Evolutionary conservation across 92 coral and sea anemone genomes (phyloP).

Genomic region (Bergia sp.): DNA sequence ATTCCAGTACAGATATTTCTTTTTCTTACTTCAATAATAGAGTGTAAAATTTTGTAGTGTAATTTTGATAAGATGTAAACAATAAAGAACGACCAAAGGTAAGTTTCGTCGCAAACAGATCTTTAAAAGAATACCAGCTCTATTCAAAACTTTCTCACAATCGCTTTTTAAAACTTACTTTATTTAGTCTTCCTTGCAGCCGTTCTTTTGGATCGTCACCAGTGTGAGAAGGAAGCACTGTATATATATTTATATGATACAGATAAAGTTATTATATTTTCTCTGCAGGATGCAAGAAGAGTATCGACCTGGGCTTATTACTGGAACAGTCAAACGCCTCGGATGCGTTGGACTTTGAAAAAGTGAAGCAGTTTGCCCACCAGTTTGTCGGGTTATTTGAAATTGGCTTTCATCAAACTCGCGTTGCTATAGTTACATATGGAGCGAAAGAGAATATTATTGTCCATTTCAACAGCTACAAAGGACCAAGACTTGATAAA

Average conservation of each 20-base stretch:
- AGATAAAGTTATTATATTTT: background rate
- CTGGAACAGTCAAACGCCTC: background rate
- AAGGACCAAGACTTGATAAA: background rate
- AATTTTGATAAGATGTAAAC: no score
- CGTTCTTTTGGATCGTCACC: no score
- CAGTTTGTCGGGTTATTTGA: background rate
- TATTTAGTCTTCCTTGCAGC: no score
- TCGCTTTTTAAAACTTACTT: no score
- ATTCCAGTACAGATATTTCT: no score
- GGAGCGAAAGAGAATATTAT: background rate
- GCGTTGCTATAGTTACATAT: conserved; percentile 32
- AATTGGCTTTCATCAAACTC: conserved; percentile 4
- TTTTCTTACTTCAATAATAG: no score
- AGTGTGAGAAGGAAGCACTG: background rate
- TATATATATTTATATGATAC: background rate
- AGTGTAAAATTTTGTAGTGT: no score
- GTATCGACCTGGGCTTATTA: conserved; percentile 17
- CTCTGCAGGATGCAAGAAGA: conserved; percentile 16
- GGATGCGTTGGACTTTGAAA: conserved; percentile 1
- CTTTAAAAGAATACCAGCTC: no score
- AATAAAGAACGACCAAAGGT: no score
- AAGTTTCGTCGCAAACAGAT: no score
- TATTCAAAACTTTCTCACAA: no score
- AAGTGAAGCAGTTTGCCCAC: conserved; percentile 25
- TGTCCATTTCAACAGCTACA: conserved; percentile 13